Percentiles rank a stretch among this genome's conserved stretches.
Evolutionary conservation across 1,140 invertebrate genomes (phyloP).

Genomic region (Drosophila parvula): DNA sequence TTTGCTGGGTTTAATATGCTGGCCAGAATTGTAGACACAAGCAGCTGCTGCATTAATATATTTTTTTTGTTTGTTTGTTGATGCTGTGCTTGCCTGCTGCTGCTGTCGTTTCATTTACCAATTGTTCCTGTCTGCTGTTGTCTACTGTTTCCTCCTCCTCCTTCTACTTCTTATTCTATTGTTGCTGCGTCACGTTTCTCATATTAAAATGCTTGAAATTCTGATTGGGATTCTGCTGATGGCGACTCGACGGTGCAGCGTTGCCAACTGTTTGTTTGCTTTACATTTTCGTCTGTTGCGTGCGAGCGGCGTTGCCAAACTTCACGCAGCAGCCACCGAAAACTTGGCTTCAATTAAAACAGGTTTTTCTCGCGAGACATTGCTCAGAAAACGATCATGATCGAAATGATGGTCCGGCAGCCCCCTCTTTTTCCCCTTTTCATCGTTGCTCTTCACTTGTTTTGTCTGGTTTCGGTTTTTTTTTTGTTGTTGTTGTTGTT

Average conservation of each 20-base stretch:
- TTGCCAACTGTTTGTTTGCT: slow-evolving; percentile 56
- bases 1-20: neutral
- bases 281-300: slow-evolving; percentile 45
- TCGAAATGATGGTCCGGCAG: slow-evolving; percentile 50
- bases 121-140: slow-evolving; percentile 44
- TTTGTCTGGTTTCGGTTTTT: slow-evolving; percentile 50
- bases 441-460: slow-evolving; percentile 25
- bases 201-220: slow-evolving; percentile 76
- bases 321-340: slow-evolving; percentile 61
- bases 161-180: slow-evolving; percentile 26
- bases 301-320: slow-evolving; percentile 70
- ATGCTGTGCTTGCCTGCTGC: slow-evolving; percentile 42
- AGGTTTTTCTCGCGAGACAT: slow-evolving; percentile 56
- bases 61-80: slow-evolving; percentile 23
- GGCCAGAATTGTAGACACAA: slow-evolving; percentile 5
- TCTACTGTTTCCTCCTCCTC: slow-evolving; percentile 4
- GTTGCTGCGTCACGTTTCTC: slow-evolving; percentile 69
- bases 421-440: slow-evolving; percentile 1
- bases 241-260: slow-evolving; percentile 22
- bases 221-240: slow-evolving; percentile 55
- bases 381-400: slow-evolving; percentile 60
- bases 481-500: slow-evolving; percentile 34
- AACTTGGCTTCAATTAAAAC: slow-evolving; percentile 71
- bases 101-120: slow-evolving; percentile 59
- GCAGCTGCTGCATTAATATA: slow-evolving; percentile 30